Percentiles rank a stretch among this genome's conserved stretches.
phyloP scores from a whole-genome alignment of 2,888 invertebrate species.

The Diaperis boleti region DNA sequence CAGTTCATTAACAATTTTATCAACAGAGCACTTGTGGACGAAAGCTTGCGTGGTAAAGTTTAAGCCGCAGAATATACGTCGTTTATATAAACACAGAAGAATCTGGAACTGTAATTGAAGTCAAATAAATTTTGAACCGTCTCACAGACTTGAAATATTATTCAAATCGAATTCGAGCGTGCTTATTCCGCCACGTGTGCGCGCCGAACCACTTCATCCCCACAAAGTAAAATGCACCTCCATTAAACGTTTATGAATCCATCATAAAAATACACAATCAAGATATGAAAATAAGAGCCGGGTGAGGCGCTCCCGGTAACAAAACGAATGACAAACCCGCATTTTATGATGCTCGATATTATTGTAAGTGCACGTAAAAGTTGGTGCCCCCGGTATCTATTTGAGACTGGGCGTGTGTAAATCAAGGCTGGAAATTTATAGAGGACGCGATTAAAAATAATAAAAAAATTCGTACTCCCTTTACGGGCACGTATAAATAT shows the following conservation, averaged over 20 bases:
- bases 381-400: constrained; percentile 21
- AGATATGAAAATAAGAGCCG: constrained; percentile 43
- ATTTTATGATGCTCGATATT: constrained; percentile 41
- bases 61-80: too few species aligned
- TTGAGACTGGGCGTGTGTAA: constrained; percentile 18
- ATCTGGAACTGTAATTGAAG: too few species aligned
- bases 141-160: too few species aligned
- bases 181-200: constrained; percentile 32
- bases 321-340: constrained; percentile 37
- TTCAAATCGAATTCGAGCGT: constrained; percentile 36
- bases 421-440: constrained; percentile 18
- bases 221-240: constrained; percentile 21
- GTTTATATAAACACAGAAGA: too few species aligned
- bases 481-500: constrained; percentile 28
- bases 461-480: constrained; percentile 33
- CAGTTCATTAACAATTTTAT: too few species aligned
- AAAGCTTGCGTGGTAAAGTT: too few species aligned
- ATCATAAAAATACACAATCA: constrained; percentile 43
- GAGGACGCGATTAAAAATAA: constrained; percentile 30
- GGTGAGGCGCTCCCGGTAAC: constrained; percentile 32
- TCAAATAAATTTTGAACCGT: too few species aligned
- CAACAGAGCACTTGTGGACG: too few species aligned
- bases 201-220: constrained; percentile 4
- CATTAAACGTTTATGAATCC: constrained; percentile 39
- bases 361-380: constrained; percentile 39